Percentiles rank a stretch among this genome's conserved stretches.
Conservation (phyloP, 2,113 vertebrate species). For the Pelecanus crispus region DNA sequence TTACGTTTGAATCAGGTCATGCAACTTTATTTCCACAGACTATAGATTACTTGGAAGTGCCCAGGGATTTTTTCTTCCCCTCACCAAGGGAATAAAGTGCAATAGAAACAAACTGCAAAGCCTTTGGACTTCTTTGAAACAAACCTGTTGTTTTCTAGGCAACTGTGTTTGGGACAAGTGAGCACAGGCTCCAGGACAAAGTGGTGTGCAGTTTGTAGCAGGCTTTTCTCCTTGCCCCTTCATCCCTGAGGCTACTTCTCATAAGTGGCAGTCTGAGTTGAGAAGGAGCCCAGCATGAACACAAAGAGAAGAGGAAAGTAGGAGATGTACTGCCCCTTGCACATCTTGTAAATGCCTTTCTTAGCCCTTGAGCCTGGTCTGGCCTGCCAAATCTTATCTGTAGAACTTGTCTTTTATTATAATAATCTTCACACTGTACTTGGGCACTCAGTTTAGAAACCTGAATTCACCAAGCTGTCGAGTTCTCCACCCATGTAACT, state of each 20-base stretch:
- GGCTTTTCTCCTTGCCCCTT: background rate
- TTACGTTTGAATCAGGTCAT: fast-evolving
- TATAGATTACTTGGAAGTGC: background rate
- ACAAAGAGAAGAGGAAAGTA: background rate
- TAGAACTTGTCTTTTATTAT: background rate
- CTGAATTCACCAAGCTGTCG: background rate
- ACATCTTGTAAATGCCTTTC: background rate
- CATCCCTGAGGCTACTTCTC: background rate
- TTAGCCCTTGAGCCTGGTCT: background rate
- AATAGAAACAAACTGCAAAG: background rate
- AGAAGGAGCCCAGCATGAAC: background rate
- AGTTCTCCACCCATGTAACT: background rate
- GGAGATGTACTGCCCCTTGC: background rate
- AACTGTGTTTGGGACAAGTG: background rate
- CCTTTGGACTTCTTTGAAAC: background rate
- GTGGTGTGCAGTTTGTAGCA: fast-evolving
- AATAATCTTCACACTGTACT: background rate
- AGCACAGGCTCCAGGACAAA: background rate
- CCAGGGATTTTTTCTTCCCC: background rate
- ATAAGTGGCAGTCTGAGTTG: background rate
- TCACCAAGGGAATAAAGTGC: background rate
- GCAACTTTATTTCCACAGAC: background rate
- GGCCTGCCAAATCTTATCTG: background rate
- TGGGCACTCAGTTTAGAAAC: background rate
- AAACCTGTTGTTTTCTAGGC: background rate